Percentiles rank a stretch among this genome's conserved stretches.
Evolutionary conservation across 2,797 vertebrate genomes (phyloP).

Genomic region (Peromyscus aztecus): DNA sequence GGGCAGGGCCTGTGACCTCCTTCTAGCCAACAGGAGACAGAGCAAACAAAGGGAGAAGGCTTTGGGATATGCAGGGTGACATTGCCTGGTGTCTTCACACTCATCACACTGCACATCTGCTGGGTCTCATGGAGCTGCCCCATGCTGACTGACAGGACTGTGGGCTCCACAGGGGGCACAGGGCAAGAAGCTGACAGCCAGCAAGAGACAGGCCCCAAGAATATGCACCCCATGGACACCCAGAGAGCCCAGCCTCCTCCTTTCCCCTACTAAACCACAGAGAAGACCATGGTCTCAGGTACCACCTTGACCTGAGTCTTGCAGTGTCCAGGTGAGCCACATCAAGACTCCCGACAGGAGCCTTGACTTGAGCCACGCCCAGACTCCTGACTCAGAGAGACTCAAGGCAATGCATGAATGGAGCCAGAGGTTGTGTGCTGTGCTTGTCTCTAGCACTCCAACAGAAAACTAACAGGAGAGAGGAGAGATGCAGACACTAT

Average conservation of each 20-base stretch:
- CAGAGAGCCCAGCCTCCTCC: fast-evolving
- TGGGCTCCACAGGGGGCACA: background rate
- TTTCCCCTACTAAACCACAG: background rate
- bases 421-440: background rate
- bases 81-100: background rate
- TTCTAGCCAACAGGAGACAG: background rate
- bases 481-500: background rate
- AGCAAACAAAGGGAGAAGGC: background rate
- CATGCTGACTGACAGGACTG: background rate
- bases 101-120: background rate
- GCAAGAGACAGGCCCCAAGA: background rate
- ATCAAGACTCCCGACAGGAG: background rate
- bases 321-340: background rate
- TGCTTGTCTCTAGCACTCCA: fast-evolving
- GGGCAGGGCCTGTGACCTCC: background rate
- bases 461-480: background rate
- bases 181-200: background rate
- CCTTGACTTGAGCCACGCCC: background rate
- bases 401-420: background rate
- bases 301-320: background rate
- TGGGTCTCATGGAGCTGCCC: background rate
- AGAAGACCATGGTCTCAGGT: background rate
- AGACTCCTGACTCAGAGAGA: background rate
- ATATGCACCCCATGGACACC: fast-evolving
- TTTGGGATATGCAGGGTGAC: background rate